Evolutionary conservation across 2,888 invertebrate genomes (phyloP), one percentile per base, ranked within the genome.

Genomic region (Agrotis clavis): DNA sequence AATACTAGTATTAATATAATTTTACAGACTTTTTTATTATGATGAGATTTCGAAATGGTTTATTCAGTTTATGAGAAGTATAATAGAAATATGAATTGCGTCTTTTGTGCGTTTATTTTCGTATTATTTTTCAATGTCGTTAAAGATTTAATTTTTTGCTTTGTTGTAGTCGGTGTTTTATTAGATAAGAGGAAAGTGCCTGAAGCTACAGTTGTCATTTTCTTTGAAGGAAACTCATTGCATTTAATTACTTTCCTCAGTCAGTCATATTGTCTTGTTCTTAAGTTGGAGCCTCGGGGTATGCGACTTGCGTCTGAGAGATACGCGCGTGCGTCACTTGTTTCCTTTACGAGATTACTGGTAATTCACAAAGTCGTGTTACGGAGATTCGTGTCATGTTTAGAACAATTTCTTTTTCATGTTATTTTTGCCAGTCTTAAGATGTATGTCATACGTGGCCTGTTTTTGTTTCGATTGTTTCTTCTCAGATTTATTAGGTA

Each of bases 1-100:
- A n/a, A n/a, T n/a, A n/a, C n/a, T n/a, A n/a, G n/a, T n/a, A n/a
- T n/a, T n/a, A n/a, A n/a, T n/a, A n/a, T 67, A 57, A 70, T 74
- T 82, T 71, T 57, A 74, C 68, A 54, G 53, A 48, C 48, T n/a
- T 48, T 59, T 61, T 41, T 61, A 53, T 67, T 19, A 50, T 54
- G 57, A 81, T 74, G 56, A 69, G 25, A 57, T 80, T 48, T 41
- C 14, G 7, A 61, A 70, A 21, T 57, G 56, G 53, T 78, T 76
- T 61, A 61, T 53, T 53, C 51, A 56, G 47, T 56, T 73, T 30
- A 25, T 48, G 25, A 16, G 18, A 41, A 67, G 18, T 19, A 41
- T n/a, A 41, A 67, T 59, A 48, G 59, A 51, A 75, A 41, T 35
- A 59, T 14, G 13, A 51, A 51, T 14, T 18, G 30, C 1, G 21